These are phyloP conservation scores for Eurypyga helias DNA, from an alignment of 2,113 vertebrate species.

Conservation along the genomic window DNA sequence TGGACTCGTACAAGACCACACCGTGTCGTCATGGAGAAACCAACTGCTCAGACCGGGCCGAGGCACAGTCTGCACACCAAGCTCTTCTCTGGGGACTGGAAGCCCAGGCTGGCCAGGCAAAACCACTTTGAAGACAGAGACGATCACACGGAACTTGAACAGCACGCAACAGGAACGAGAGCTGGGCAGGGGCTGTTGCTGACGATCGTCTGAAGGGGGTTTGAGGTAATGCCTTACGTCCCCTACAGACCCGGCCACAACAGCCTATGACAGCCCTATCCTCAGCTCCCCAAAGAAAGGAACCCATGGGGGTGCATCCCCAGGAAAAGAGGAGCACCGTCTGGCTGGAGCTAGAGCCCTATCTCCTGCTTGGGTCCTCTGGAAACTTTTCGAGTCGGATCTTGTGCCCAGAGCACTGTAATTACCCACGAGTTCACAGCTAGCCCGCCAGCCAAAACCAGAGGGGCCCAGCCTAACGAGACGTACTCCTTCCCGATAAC, in stretches of 20 bases:
- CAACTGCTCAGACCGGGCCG: not conserved
- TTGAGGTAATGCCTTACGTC: not conserved
- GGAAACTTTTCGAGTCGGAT: not conserved
- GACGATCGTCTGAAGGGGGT: not conserved
- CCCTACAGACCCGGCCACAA: not conserved
- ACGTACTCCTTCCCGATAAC: not conserved
- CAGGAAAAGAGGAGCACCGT: not conserved
- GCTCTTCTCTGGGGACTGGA: not conserved
- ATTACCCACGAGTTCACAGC: not conserved
- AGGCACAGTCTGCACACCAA: not conserved
- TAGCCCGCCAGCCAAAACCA: not conserved
- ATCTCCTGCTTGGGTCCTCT: not conserved
- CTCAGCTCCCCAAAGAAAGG: not conserved
- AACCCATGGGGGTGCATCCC: not conserved
- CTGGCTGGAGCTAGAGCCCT: not conserved
- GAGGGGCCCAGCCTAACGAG: not conserved
- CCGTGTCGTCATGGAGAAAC: not conserved
- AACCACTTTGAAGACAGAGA: not conserved
- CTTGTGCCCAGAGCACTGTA: not conserved
- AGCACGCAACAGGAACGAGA: rapidly evolving
- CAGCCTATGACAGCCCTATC: not conserved
- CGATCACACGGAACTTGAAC: not conserved
- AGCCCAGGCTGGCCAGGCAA: not conserved
- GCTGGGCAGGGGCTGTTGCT: not conserved
- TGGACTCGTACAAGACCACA: not conserved